Evolutionary conservation across 1,140 invertebrate genomes (phyloP), one percentile per base, ranked within the genome.

Genomic region (Drosophila burlai): DNA sequence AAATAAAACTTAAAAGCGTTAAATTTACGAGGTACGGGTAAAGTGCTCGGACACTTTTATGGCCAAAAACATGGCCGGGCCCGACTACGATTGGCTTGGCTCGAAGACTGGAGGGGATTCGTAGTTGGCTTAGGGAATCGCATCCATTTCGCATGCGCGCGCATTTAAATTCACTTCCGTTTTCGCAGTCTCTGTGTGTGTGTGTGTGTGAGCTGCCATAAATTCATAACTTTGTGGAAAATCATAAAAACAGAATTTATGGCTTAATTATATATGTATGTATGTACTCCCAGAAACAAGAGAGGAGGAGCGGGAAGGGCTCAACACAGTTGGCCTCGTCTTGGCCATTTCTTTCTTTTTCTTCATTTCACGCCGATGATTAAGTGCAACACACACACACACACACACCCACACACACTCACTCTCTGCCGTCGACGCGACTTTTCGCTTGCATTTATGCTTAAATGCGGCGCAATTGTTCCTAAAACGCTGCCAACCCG

Each of bases 181-280:
- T 80, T 76, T 81, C 36, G 54, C 34, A 57, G 60, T 60, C 57
- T 62, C 59, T 62, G 42, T 24, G 11, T 75, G 79, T 80, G 54
- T 64, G 65, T 45, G 50, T 47, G 77, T 45, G n/a, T 47, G 24
- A 16, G 47, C 24, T 80, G 72, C 81, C 72, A 87, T 91, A 91
- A 91, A 91, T 91, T 87, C 80, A 86, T 91, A 91, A 91, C 86
- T 83, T 91, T 91, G 86, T 91, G 80, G 67, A 91, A 90, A 91
- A 91, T 91, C 87, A 86, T 91, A 91, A 91, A 91, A 91, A 86
- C 87, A 76, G 63, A 91, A 91, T 91, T 91, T 91, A 91, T 91
- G 83, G 68, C 87, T 91, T 91, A 91, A 91, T 91, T 91, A 86
- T 87, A 91, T 91, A 91, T 86, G 21, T 21, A 91, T 86, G 21